Evolutionary conservation across 2,113 vertebrate genomes (phyloP), one percentile per base, ranked within the genome.

Genomic region (Anseranas semipalmata): DNA sequence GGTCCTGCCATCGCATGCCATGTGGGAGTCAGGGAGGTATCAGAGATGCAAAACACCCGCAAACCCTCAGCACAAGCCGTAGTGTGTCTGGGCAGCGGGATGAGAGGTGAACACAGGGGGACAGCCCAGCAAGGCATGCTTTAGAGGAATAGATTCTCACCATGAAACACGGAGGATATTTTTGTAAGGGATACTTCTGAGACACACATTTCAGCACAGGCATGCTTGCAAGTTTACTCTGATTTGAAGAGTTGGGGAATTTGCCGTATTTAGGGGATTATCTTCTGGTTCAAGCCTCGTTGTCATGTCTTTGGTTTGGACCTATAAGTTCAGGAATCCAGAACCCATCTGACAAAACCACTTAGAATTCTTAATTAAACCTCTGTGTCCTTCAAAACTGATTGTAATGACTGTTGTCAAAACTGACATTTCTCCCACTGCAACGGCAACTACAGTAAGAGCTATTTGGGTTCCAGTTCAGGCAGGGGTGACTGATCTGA

Each of bases 1-100:
- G 3, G 20, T 18, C 13, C 1, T 2, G 46, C 27, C 41, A 4
- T 14, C 7, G 33, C 16, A 0, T 2, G 14, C 25, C 5, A 1
- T 1, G 2, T 1, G 1, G 28, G 35, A 50, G 7, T 3, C 27
- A 33, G 60, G 87, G 28, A 30, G 28, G 22, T 3, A 0, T 1
- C 6, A 1, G 58, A 11, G 65, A 9, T 8, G 37, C 74, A 16
- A 0, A 1, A 1, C 5, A 11, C 18, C 41, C 12, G 25, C 28
- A 37, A 15, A 20, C 2, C 28, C 39, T 17, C 76, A 18, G 41
- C 53, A 18, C 18, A 7, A 41, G 48, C 10, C 56, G 48, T 16
- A 43, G 33, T 41, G 46, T 63, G 20, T 2, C 39, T 6, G 60
- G 71, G 62, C 70, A 63, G 70, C 76, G 3, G 15, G 21, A 19